phyloP scores from a whole-genome alignment of 2,113 vertebrate species.

The Cyprinodon tularosa region DNA sequence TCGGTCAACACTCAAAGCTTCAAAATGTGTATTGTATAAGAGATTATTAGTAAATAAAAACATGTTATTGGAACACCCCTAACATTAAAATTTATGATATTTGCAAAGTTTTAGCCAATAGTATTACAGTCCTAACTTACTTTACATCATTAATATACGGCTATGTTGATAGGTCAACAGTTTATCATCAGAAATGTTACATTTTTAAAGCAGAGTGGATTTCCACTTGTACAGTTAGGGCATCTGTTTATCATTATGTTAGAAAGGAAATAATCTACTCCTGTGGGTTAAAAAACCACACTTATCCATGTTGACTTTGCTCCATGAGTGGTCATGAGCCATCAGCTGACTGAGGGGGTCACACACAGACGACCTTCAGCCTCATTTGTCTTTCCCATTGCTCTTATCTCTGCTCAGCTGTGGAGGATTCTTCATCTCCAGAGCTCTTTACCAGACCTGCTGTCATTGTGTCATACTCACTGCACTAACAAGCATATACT shows the following conservation, averaged over 20 bases:
- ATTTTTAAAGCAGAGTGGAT: background rate
- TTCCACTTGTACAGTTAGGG: background rate
- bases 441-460: constrained; percentile 44
- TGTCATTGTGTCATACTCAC: constrained; percentile 38
- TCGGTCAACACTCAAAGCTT: no score
- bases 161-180: no score
- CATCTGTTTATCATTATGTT: background rate
- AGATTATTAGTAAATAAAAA: no score
- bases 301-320: constrained; percentile 34
- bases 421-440: constrained; percentile 29
- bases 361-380: constrained; percentile 7
- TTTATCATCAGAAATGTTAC: no score
- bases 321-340: background rate
- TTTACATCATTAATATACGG: no score
- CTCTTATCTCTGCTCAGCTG: constrained; percentile 18
- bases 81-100: no score
- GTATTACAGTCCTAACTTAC: no score
- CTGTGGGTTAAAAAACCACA: constrained; percentile 17
- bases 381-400: constrained; percentile 16
- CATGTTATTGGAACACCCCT: no score
- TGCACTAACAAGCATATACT: constrained; percentile 43
- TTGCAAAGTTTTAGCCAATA: no score
- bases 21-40: no score
- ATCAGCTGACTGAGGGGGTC: constrained; percentile 14
- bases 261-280: background rate